These are phyloP conservation scores for Pedicia rivosa DNA, from an alignment of 2,888 invertebrate genomes.

Conservation along the genomic window DNA sequence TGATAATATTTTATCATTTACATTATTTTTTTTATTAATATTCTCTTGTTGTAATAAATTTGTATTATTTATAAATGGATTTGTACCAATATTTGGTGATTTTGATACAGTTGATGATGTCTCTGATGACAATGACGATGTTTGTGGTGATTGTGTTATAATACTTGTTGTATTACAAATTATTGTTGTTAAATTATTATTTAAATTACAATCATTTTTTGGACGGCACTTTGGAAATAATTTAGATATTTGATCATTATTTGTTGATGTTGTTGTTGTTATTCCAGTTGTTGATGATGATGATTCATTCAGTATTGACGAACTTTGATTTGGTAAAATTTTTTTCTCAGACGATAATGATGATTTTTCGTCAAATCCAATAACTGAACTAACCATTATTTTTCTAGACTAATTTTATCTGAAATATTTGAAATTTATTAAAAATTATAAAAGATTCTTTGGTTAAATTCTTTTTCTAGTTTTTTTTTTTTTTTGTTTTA, in stretches of 20 bases:
- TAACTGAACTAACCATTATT: slow-evolving; percentile 6
- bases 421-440: too few relatives aligned
- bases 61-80: slow-evolving; percentile 25
- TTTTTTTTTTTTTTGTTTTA: too few relatives aligned
- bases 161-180: slow-evolving; percentile 18
- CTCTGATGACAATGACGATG: slow-evolving; percentile 27
- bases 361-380: slow-evolving; percentile 4
- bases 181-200: slow-evolving; percentile 15
- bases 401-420: too few relatives aligned
- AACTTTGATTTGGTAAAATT: background rate
- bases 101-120: slow-evolving; percentile 28
- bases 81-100: slow-evolving; percentile 27
- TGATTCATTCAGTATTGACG: slow-evolving; percentile 1
- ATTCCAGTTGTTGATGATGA: slow-evolving; percentile 2
- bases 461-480: too few relatives aligned
- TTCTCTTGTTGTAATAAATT: background rate
- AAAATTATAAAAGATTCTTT: too few relatives aligned
- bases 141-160: slow-evolving; percentile 26
- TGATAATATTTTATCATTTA: too few relatives aligned
- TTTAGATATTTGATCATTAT: slow-evolving; percentile 60
- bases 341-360: slow-evolving; percentile 4
- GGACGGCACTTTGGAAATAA: slow-evolving; percentile 80
- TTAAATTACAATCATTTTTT: slow-evolving; percentile 40
- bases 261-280: slow-evolving; percentile 15
- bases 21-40: slow-evolving; percentile 3